A percentile compares a stretch with the other conserved stretches of the same genome.
phyloP scores from a whole-genome alignment of 2,888 invertebrate genomes.

The Eurytoma californica region DNA sequence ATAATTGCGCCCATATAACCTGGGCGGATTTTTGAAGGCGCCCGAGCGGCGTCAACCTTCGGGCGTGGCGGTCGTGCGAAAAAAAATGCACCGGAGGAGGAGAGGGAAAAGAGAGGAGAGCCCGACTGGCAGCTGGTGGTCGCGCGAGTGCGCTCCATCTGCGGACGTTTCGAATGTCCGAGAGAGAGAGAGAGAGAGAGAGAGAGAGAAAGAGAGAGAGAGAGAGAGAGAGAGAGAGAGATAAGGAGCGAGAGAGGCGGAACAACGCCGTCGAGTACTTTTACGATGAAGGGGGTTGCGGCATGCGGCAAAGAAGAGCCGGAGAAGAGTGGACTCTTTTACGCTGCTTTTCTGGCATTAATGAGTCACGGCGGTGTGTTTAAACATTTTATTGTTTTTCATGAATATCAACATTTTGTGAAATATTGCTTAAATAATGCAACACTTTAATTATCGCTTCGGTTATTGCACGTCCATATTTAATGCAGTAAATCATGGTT shows the following conservation, averaged over 20 bases:
- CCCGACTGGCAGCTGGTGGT: conserved; percentile 51
- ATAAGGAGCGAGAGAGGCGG: conserved; percentile 28
- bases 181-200: conserved; percentile 9
- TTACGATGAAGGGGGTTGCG: conserved; percentile 42
- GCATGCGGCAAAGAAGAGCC: conserved; percentile 44
- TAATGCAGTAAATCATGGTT: no score
- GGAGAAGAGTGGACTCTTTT: conserved; percentile 48
- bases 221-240: conserved; percentile 1
- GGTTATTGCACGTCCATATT: no score
- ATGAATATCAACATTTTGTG: no score
- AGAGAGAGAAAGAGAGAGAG: background rate
- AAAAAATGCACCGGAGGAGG: background rate
- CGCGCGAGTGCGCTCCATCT: conserved; percentile 38
- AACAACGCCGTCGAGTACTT: conserved; percentile 1
- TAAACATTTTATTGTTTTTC: no score
- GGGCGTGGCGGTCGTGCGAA: conserved; percentile 5
- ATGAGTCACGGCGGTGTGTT: no score
- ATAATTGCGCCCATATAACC: conserved; percentile 48
- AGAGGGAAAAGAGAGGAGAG: conserved; percentile 9
- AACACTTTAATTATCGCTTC: no score
- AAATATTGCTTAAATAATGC: no score
- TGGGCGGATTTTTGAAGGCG: conserved; percentile 35
- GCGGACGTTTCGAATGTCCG: conserved; percentile 48
- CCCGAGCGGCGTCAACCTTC: conserved; percentile 37
- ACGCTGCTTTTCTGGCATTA: background rate